Conservation (phyloP, 2,888 invertebrate species). For the Steinernema carpocapsae region DNA sequence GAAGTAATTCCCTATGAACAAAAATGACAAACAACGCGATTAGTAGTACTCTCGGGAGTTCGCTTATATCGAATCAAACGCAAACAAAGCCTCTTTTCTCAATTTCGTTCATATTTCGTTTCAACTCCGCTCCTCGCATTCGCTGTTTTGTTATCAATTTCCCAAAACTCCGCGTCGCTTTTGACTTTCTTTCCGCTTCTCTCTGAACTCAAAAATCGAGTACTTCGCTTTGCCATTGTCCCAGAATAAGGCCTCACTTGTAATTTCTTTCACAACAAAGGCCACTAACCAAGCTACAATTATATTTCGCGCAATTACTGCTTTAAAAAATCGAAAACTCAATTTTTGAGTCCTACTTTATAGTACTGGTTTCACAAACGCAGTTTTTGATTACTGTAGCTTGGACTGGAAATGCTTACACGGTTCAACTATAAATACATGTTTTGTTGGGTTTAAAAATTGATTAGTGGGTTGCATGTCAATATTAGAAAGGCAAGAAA, state of each 20-base stretch:
- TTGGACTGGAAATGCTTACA: too few species aligned
- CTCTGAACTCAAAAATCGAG: neutral
- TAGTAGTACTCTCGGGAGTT: slow-evolving; percentile 22
- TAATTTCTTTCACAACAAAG: neutral
- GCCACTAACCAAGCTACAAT: neutral
- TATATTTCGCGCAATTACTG: neutral
- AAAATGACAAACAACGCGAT: slow-evolving; percentile 2
- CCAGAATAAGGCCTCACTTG: neutral
- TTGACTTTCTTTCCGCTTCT: neutral
- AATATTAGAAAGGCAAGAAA: neutral
- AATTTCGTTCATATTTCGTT: neutral
- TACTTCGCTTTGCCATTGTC: too few species aligned
- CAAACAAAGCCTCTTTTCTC: slow-evolving; percentile 2
- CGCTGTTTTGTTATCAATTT: too few species aligned
- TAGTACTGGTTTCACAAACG: neutral
- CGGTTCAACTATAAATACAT: too few species aligned
- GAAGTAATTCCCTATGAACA: neutral
- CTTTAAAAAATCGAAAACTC: neutral
- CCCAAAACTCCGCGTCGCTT: neutral
- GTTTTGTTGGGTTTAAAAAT: too few species aligned
- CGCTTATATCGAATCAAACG: slow-evolving; percentile 9
- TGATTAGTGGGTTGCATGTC: too few species aligned
- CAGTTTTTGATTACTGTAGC: too few species aligned
- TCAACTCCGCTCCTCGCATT: neutral
- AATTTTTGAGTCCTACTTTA: neutral